Base-by-base conservation (phyloP, 1,140 invertebrate species). In the Calliphora vicina region DNA sequence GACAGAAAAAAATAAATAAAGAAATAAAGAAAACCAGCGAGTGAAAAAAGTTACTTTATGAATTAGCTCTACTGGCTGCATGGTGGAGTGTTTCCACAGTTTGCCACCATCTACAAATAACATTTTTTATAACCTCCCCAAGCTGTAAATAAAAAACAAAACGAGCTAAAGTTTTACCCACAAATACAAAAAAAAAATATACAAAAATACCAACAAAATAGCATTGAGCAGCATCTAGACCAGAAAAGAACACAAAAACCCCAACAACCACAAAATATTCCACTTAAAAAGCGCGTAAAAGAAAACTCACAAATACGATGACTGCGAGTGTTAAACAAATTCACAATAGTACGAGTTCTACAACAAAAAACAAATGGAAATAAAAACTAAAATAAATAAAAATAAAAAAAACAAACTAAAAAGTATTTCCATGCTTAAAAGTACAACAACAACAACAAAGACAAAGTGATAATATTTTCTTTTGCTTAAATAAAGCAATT, bases 191-290 rank as follows among this genome's bases (percentile, higher is more conserved):
- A 67, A 67, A 67, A 67, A 67, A 23, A 25, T 20, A 23, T 6
- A 9, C 1, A 67, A 67, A 67, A 23, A 23, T 67, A 67, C 3
- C 61, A 25, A 67, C 1, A 57, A 67, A 67, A 12, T 67, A 23
- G 61, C n/a, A 67, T 67, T 67, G 61, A 67, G 25, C 61, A 67
- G 25, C 61, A 50, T 50, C 45, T 23, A 23, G 9, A 57, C 45
- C 13, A 17, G 45, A 67, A 67, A 67, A 67, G 20, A 12, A 8
- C 0, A 57, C 12, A 57, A 57, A 13, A 57, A 57, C 15, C 15
- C 15, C 50, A 57, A 57, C 61, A 20, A 67, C 61, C 61, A 67
- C 61, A 67, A 67, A 67, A 67, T 67, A 67, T 67, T 67, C 61
- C 20, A 67, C 12, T 67, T 67, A 67, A 67, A 67, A 67, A 67